Conservation (phyloP, 2,888 invertebrate genomes). For the Octonoba sinensis region DNA sequence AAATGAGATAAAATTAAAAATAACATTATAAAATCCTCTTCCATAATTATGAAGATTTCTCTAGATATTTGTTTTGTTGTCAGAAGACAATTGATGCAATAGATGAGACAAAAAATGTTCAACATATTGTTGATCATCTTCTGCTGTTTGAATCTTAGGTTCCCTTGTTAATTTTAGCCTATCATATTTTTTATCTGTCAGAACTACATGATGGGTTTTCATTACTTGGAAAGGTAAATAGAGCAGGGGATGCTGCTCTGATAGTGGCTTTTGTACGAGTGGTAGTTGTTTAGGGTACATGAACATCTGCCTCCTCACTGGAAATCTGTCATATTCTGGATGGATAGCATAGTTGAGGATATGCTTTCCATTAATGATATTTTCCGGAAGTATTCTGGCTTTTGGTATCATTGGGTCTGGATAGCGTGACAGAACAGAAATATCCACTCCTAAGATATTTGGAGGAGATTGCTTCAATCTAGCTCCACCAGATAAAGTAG, state of each 20-base stretch:
- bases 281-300: not conserved
- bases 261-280: not conserved
- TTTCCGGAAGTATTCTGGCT: not conserved
- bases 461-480: constrained; percentile 4
- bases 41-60: too few relatives aligned
- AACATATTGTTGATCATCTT: constrained; percentile 28
- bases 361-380: not conserved
- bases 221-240: constrained; percentile 42
- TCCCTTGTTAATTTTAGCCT: not conserved
- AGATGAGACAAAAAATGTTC: constrained; percentile 40
- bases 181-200: constrained; percentile 36
- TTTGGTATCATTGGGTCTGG: constrained; percentile 45
- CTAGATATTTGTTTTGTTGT: not conserved
- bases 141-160: not conserved
- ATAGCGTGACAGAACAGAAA: constrained; percentile 37
- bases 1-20: too few relatives aligned
- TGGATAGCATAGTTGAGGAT: constrained; percentile 25
- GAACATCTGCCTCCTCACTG: not conserved
- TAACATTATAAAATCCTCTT: too few relatives aligned
- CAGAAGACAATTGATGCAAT: constrained; percentile 33
- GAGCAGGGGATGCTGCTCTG: constrained; percentile 13
- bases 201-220: constrained; percentile 31
- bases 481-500: not conserved
- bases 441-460: constrained; percentile 41
- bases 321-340: constrained; percentile 37